phyloP scores from a whole-genome alignment of 2,888 invertebrate species.

The Stictocephala bisonia region DNA sequence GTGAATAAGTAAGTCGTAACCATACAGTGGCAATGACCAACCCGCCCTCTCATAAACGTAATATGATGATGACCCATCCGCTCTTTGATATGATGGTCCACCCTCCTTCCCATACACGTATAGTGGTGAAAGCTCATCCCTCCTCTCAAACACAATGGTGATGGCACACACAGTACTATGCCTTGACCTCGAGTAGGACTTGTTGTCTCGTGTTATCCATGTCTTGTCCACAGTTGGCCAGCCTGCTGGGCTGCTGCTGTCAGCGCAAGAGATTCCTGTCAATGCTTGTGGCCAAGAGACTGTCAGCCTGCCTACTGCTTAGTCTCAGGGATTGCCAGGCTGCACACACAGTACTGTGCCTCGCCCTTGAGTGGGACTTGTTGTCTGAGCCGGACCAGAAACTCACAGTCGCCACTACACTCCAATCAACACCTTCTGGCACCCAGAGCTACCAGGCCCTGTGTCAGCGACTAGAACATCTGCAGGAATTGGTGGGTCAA shows the following conservation, averaged over 20 bases:
- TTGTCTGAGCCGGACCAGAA: constrained; percentile 68
- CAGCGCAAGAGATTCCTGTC: constrained; percentile 79
- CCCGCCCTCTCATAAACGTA: no score
- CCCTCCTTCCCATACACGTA: no score
- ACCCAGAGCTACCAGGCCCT: constrained; percentile 75
- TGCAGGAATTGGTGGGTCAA: constrained; percentile 79
- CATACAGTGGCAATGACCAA: no score
- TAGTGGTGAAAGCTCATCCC: no score
- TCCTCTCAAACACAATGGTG: not conserved
- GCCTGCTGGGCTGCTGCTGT: constrained; percentile 76
- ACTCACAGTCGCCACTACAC: constrained; percentile 60
- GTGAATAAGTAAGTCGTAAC: no score
- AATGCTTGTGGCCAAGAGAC: constrained; percentile 74
- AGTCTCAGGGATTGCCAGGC: constrained; percentile 76
- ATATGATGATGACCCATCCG: no score
- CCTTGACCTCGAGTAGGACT: constrained; percentile 81
- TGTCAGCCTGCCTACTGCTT: constrained; percentile 77
- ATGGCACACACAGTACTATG: constrained; percentile 75
- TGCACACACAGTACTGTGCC: constrained; percentile 76
- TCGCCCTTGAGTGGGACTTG: constrained; percentile 82
- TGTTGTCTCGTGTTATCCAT: constrained; percentile 63
- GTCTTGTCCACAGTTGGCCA: constrained; percentile 67
- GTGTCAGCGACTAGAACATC: constrained; percentile 78
- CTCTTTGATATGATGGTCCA: no score
- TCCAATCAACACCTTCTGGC: constrained; percentile 75